phyloP scores from a whole-genome alignment of 2,797 vertebrate species.

The Chromis chromis region DNA sequence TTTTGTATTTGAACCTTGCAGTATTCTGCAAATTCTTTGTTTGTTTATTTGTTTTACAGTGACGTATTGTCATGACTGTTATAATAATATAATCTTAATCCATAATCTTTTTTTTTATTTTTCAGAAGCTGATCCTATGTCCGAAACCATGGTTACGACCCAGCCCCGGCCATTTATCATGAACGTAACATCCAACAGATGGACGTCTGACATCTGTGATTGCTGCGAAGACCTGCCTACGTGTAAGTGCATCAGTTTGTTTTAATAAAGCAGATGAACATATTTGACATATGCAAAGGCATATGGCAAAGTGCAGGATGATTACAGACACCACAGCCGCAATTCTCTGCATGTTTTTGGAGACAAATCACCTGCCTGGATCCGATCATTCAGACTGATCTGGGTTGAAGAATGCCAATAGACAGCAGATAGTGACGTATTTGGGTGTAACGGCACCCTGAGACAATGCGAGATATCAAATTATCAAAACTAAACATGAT shows the following conservation, averaged over 20 bases:
- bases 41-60: too few relatives aligned
- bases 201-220: conserved; percentile 69
- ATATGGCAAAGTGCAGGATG: background rate
- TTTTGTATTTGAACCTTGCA: too few relatives aligned
- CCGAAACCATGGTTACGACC: background rate
- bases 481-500: too few relatives aligned
- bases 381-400: conserved; percentile 5
- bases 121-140: conserved; percentile 36
- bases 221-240: conserved; percentile 57
- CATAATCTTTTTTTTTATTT: background rate
- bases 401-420: conserved; percentile 8
- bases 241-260: conserved; percentile 44
- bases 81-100: too few relatives aligned
- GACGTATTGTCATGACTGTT: too few relatives aligned
- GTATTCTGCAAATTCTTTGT: too few relatives aligned
- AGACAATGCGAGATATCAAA: too few relatives aligned
- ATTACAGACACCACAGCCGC: background rate
- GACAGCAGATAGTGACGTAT: background rate
- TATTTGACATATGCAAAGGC: too few relatives aligned
- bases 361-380: background rate
- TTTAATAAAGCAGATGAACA: background rate
- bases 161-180: conserved; percentile 57
- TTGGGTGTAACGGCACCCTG: background rate
- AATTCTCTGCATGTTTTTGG: background rate
- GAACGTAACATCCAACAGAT: conserved; percentile 27